These are phyloP conservation scores for Nebria brevicollis DNA, from an alignment of 2,888 invertebrate species.

Conservation along the genomic window DNA sequence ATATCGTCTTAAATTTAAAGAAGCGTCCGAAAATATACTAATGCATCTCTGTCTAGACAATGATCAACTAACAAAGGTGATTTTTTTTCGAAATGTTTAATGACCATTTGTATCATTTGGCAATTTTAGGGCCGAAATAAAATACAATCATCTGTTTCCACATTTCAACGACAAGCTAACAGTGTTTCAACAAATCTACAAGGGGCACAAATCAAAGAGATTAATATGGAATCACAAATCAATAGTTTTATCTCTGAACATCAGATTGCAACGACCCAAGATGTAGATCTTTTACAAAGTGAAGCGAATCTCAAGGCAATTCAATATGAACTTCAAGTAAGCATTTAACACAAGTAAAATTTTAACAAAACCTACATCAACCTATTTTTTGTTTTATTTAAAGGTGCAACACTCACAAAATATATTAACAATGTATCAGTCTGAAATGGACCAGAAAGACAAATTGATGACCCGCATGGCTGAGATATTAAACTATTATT, in stretches of 20 bases:
- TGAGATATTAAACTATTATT: constrained; percentile 68
- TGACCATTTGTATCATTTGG: background rate
- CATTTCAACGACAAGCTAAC: constrained; percentile 14
- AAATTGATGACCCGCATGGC: constrained; percentile 59
- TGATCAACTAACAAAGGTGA: constrained; percentile 32
- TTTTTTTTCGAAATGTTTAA: background rate
- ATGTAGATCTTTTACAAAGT: constrained; percentile 23
- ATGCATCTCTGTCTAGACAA: constrained; percentile 4
- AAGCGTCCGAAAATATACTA: constrained; percentile 15
- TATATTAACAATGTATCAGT: constrained; percentile 23
- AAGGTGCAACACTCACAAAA: constrained; percentile 53
- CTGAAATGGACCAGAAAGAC: constrained; percentile 53
- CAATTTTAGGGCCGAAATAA: constrained; percentile 24
- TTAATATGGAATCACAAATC: constrained; percentile 16
- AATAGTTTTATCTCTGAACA: constrained; percentile 24
- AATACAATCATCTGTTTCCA: constrained; percentile 14
- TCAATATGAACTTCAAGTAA: constrained; percentile 33
- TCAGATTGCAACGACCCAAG: constrained; percentile 9
- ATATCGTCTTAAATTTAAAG: constrained; percentile 29
- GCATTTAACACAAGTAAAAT: background rate
- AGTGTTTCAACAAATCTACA: constrained; percentile 11
- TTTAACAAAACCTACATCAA: background rate
- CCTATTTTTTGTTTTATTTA: constrained; percentile 19
- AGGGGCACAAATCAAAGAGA: constrained; percentile 20
- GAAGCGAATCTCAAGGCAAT: constrained; percentile 13